These are phyloP conservation scores for Hippocampus guttulatus DNA, from an alignment of 2,113 vertebrate genomes.

Conservation along the genomic window DNA sequence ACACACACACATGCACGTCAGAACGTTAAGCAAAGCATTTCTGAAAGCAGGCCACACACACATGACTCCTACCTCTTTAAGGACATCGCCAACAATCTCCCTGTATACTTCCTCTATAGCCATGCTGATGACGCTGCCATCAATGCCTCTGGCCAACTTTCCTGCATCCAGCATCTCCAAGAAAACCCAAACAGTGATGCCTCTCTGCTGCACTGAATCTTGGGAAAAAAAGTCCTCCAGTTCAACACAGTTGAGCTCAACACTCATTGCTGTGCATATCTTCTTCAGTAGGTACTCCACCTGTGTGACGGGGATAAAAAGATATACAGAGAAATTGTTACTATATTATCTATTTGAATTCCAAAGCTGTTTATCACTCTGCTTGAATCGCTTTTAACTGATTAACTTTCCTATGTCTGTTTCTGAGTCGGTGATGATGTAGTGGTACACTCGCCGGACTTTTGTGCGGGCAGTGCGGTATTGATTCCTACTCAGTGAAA, in stretches of 20 bases:
- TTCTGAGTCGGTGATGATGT: too few relatives aligned
- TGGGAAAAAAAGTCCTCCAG: constrained; percentile 85
- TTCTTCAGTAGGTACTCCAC: constrained; percentile 95
- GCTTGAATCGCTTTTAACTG: too few relatives aligned
- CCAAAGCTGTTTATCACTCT: too few relatives aligned
- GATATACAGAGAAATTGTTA: background rate
- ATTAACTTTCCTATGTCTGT: too few relatives aligned
- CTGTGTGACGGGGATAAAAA: constrained; percentile 57
- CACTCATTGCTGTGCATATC: constrained; percentile 81
- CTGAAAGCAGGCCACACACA: background rate
- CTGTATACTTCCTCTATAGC: constrained; percentile 91
- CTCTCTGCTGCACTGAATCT: constrained; percentile 73
- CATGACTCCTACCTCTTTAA: constrained; percentile 82
- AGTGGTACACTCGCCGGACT: too few relatives aligned
- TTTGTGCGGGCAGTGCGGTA: too few relatives aligned
- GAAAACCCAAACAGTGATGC: constrained; percentile 88
- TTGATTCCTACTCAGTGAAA: too few relatives aligned
- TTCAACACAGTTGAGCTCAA: constrained; percentile 83
- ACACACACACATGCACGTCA: constrained; percentile 16
- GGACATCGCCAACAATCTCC: constrained; percentile 88
- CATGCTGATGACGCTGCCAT: constrained; percentile 81
- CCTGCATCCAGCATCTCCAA: constrained; percentile 89
- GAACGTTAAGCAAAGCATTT: background rate
- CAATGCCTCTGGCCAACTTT: constrained; percentile 76
- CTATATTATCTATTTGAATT: background rate